Conservation (phyloP, 1,140 invertebrate genomes). For the Thaumetopoea pityocampa region DNA sequence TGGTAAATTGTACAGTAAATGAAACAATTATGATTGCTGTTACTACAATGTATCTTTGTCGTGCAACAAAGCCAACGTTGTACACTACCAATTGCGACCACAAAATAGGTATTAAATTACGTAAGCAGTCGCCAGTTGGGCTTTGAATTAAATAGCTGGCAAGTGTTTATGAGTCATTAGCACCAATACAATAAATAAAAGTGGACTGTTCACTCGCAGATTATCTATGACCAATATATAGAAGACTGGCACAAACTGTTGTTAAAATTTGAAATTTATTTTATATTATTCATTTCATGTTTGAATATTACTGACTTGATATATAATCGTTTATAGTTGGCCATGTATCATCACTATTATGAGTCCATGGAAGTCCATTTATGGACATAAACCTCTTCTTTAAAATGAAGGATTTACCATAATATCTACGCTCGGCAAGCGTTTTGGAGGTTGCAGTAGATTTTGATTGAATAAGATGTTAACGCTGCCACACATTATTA, state of each 20-base stretch:
- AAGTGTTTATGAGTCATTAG: constrained; percentile 60
- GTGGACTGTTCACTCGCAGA: constrained; percentile 11
- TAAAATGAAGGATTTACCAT: no score
- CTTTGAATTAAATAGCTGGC: constrained; percentile 54
- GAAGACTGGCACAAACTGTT: constrained; percentile 21
- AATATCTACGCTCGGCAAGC: no score
- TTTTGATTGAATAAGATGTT: no score
- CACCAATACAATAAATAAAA: constrained; percentile 33
- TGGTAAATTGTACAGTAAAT: constrained; percentile 48
- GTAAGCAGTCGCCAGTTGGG: constrained; percentile 51
- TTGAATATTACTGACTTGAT: constrained; percentile 24
- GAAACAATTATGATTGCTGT: constrained; percentile 50
- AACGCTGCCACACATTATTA: no score
- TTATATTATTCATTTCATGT: constrained; percentile 11
- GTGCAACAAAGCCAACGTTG: constrained; percentile 57
- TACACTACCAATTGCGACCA: constrained; percentile 60
- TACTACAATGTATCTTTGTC: constrained; percentile 64
- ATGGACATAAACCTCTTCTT: no score
- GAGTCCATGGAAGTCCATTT: no score
- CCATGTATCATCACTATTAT: no score
- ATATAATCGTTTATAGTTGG: constrained; percentile 16
- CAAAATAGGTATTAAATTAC: constrained; percentile 65
- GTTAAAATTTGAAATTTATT: constrained; percentile 10
- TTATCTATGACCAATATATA: constrained; percentile 30
- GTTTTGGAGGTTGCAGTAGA: no score